Evolutionary conservation across 1,140 invertebrate species (phyloP).

Genomic region (Mycetomoellerius zeteki): DNA sequence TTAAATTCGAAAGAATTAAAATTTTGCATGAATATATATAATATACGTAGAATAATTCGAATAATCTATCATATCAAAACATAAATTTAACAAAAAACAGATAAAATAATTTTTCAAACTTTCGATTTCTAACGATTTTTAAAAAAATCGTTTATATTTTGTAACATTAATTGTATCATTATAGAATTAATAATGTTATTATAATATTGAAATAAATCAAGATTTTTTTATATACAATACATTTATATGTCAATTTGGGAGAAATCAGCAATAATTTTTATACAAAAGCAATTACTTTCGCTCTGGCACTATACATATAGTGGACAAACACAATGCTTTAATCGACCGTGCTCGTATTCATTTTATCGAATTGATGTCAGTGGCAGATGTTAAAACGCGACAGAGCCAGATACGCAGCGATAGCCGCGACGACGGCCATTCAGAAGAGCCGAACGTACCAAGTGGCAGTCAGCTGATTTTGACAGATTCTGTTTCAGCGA

Average conservation of each 20-base stretch:
- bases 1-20: neutral
- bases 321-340: conserved; percentile 1
- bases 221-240: neutral
- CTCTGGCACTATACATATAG: neutral
- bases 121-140: neutral
- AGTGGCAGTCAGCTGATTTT: conserved; percentile 77
- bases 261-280: neutral
- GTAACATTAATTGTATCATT: neutral
- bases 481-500: conserved; percentile 68
- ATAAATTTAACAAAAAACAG: neutral
- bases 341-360: conserved; percentile 50
- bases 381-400: conserved; percentile 66
- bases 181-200: neutral
- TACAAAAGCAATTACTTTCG: neutral
- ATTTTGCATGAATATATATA: neutral
- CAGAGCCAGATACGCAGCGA: conserved; percentile 28
- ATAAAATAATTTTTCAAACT: neutral
- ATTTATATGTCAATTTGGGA: neutral
- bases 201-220: neutral
- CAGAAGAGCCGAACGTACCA: conserved; percentile 57
- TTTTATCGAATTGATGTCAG: conserved; percentile 56
- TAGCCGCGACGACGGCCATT: conserved; percentile 17
- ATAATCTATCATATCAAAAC: neutral
- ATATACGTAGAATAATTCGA: neutral
- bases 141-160: no score